Evolutionary conservation across 2,797 vertebrate species (phyloP).

Genomic region (Erethizon dorsatum): DNA sequence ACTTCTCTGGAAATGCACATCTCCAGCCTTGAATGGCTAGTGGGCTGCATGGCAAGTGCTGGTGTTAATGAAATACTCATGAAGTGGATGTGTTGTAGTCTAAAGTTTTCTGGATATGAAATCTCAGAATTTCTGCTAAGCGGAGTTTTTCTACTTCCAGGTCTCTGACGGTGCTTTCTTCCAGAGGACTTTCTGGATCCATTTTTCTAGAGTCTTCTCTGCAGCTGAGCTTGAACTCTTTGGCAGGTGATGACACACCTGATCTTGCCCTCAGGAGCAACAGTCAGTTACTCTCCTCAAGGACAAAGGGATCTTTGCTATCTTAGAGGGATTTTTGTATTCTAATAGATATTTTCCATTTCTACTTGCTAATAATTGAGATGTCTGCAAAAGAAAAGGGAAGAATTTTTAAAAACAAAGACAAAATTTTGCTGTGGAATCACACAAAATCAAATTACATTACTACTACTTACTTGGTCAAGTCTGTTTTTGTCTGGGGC

Average conservation of each 20-base stretch:
- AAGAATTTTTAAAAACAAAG: conserved; percentile 43
- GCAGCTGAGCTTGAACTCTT: not conserved
- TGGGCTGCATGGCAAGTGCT: not conserved
- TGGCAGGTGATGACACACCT: not conserved
- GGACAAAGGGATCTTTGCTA: conserved; percentile 36
- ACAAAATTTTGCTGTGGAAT: not conserved
- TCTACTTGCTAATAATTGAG: conserved; percentile 31
- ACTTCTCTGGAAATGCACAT: not conserved
- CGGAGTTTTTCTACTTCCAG: not conserved
- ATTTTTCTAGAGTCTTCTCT: not conserved
- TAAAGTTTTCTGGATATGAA: not conserved
- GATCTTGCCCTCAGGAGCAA: not conserved
- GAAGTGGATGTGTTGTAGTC: not conserved
- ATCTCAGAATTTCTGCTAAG: not conserved
- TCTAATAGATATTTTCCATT: conserved; percentile 25
- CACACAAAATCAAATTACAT: not conserved
- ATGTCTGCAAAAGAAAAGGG: conserved; percentile 65
- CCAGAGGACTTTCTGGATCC: not conserved
- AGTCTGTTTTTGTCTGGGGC: conserved; percentile 65
- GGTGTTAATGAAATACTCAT: not conserved
- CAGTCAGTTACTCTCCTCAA: conserved; percentile 17
- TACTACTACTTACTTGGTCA: conserved; percentile 82
- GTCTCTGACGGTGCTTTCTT: not conserved
- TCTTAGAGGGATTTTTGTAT: conserved; percentile 47
- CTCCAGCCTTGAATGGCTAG: not conserved